phyloP scores from a whole-genome alignment of 2,797 vertebrate species.

The Lerista edwardsae region DNA sequence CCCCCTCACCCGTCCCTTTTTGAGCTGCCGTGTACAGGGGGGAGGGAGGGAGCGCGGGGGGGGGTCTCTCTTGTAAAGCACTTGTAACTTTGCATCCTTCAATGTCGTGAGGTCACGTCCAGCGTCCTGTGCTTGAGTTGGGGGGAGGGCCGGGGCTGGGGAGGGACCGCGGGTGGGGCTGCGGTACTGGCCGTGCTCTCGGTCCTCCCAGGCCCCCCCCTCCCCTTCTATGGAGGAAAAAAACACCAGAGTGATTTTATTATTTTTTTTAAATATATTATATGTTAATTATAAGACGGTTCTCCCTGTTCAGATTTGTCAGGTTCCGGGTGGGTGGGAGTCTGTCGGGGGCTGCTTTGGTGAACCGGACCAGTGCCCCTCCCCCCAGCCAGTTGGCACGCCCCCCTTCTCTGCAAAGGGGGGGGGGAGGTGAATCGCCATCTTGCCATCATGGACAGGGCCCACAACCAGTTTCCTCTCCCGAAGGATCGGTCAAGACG shows the following conservation, averaged over 20 bases:
- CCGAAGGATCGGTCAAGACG: too few relatives aligned
- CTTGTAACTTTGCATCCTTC: conserved; percentile 58
- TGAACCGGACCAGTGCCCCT: too few relatives aligned
- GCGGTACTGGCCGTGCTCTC: background rate
- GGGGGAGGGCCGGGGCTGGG: background rate
- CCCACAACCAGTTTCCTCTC: too few relatives aligned
- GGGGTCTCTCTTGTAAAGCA: conserved; percentile 44
- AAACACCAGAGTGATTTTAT: conserved; percentile 57
- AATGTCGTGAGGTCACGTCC: background rate
- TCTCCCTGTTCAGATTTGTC: background rate
- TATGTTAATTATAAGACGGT: conserved; percentile 52
- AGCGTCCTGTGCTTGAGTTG: background rate
- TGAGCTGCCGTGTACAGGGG: background rate
- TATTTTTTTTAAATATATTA: conserved; percentile 67
- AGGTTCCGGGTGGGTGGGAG: background rate
- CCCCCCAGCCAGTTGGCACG: too few relatives aligned
- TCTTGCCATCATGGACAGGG: too few relatives aligned
- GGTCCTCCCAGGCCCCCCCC: background rate
- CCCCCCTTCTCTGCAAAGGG: too few relatives aligned
- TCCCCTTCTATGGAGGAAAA: conserved; percentile 6
- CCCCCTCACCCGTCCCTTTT: background rate
- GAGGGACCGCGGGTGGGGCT: background rate
- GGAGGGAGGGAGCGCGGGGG: background rate
- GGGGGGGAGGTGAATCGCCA: too few relatives aligned
- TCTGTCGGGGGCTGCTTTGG: too few relatives aligned